Evolutionary conservation across 2,888 invertebrate genomes (phyloP), one percentile per base, ranked within the genome.

Genomic region (Brachyptera putata): DNA sequence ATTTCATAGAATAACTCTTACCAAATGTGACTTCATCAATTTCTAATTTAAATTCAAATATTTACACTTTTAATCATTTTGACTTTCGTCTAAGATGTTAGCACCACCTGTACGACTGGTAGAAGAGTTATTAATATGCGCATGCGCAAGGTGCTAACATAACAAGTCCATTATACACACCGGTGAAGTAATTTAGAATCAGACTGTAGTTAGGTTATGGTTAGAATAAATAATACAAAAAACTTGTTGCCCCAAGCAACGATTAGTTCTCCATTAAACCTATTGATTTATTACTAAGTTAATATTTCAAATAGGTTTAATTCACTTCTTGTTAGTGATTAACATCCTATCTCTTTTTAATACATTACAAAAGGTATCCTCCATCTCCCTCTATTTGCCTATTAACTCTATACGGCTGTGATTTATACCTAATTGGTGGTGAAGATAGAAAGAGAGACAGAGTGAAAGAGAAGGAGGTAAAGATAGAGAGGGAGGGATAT

Each of bases 221-320:
- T 11, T 43, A 48, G 48, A 58, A 43, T 43, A 58, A 58, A 58
- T 43, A 58, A 26, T 30, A 30, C 30, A 58, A 48, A 18, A 48
- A 43, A 26, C 53, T 18, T 21, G 41, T 13, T 11, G 55, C 55
- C 55, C 21, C 14, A 26, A 46, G 48, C 49, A 43, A 9, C 62
- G 60, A 62, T 62, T 62, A 62, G 62, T 48, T 60, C 56, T 36
- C 60, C 56, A 62, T 62, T 62, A 62, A 60, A 37, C 36, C 53
- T 56, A 60, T 59, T 60, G 62, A 62, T 62, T 62, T 62, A 62
- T 59, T 41, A 57, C 57, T 60, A 57, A 62, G 62, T 62, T 62
- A 62, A 62, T 62, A 60, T 62, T 62, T 62, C 62, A 62, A 58
- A 61, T 61, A 53, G 58, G 55, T 61, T 53, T 58, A 58, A 61